Percentiles rank a stretch among this genome's conserved stretches.
Evolutionary conservation across 2,888 invertebrate species (phyloP).

Genomic region (Hedya salicella): DNA sequence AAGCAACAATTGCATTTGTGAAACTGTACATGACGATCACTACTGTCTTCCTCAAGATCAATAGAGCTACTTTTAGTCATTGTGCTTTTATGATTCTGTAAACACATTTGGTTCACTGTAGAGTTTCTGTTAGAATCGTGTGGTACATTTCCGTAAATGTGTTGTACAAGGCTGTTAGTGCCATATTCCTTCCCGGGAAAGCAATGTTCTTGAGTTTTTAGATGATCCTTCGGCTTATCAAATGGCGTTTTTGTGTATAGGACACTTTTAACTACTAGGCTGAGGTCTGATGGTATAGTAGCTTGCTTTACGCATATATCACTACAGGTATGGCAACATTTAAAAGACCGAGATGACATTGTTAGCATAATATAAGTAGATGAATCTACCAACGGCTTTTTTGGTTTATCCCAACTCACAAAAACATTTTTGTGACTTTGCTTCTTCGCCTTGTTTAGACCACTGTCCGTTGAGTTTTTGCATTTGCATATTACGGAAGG

Average conservation of each 20-base stretch:
- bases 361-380: conserved; percentile 62
- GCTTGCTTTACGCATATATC: conserved; percentile 46
- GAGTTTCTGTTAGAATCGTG: conserved; percentile 8
- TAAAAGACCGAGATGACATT: conserved; percentile 63
- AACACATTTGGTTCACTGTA: conserved; percentile 49
- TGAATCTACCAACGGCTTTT: conserved; percentile 50
- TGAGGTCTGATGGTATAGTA: conserved; percentile 43
- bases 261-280: conserved; percentile 13
- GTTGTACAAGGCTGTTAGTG: conserved; percentile 58
- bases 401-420: conserved; percentile 51
- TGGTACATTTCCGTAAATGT: conserved; percentile 56
- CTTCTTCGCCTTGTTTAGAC: conserved; percentile 50
- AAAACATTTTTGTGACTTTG: conserved; percentile 52
- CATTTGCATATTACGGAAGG: conserved; percentile 11
- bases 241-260: conserved; percentile 13
- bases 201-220: conserved; percentile 21
- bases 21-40: neutral
- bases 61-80: conserved; percentile 53
- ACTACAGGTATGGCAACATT: conserved; percentile 54
- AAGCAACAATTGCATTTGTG: neutral
- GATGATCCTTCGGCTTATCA: neutral
- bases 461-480: conserved; percentile 44
- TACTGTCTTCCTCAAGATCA: neutral
- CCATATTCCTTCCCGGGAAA: conserved; percentile 45
- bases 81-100: conserved; percentile 51